Percentiles rank a stretch among this genome's conserved stretches.
Evolutionary conservation across 1,140 invertebrate genomes (phyloP).

Genomic region (Drosophila ogumai): DNA sequence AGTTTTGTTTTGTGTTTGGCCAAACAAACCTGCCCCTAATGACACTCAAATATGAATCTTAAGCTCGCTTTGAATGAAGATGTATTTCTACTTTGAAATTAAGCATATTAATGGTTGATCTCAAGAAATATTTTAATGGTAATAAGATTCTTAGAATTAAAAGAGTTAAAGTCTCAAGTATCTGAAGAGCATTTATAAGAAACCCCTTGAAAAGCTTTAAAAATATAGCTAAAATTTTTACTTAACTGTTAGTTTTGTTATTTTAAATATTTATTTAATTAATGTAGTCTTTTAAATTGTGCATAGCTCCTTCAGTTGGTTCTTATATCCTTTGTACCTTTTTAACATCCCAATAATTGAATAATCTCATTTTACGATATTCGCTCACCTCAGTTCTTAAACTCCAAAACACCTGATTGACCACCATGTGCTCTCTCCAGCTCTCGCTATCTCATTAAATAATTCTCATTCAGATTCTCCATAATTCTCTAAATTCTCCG

Average conservation of each 20-base stretch:
- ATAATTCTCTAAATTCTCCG: slow-evolving; percentile 6
- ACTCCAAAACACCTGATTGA: slow-evolving; percentile 43
- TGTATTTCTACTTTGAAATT: slow-evolving; percentile 9
- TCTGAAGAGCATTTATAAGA: background rate
- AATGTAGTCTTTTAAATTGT: no score
- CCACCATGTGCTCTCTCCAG: slow-evolving; percentile 1
- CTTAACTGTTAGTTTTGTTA: no score
- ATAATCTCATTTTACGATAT: slow-evolving; percentile 50
- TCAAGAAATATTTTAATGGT: background rate
- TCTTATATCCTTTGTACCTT: background rate
- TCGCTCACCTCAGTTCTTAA: slow-evolving; percentile 1
- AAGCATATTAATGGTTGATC: background rate
- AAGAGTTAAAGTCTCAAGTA: background rate
- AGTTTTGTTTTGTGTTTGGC: slow-evolving; percentile 47
- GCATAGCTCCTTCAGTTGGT: background rate
- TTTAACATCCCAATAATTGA: no score
- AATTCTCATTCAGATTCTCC: slow-evolving; percentile 16
- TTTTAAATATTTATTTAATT: no score
- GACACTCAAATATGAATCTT: slow-evolving; percentile 29
- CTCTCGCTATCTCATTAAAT: background rate
- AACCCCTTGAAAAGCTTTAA: no score
- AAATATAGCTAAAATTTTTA: no score
- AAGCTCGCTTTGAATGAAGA: background rate
- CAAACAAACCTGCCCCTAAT: slow-evolving; percentile 68
- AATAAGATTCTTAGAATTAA: background rate